phyloP scores from a whole-genome alignment of 2,888 invertebrate species.

The Coecobrya sp. region DNA sequence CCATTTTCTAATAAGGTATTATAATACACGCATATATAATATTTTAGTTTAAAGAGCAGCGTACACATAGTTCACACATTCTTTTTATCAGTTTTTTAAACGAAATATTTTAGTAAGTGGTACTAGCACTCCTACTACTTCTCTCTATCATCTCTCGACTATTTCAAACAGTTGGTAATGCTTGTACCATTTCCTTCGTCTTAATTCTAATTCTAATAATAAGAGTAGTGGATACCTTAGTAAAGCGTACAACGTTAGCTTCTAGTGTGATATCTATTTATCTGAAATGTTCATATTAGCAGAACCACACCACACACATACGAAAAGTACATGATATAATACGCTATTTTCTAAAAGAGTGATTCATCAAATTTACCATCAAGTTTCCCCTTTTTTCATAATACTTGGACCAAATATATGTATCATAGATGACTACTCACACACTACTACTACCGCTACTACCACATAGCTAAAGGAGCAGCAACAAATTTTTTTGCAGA shows the following conservation, averaged over 20 bases:
- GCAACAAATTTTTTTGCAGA: constrained; percentile 36
- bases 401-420: constrained; percentile 23
- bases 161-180: constrained; percentile 26
- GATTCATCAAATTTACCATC: constrained; percentile 82
- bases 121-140: constrained; percentile 50
- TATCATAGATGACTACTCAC: constrained; percentile 45
- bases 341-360: constrained; percentile 81
- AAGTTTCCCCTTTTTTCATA: constrained; percentile 72
- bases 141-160: not conserved
- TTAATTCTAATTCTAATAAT: not conserved
- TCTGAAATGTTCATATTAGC: constrained; percentile 81
- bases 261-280: constrained; percentile 71
- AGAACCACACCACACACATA: constrained; percentile 79
- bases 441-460: constrained; percentile 36
- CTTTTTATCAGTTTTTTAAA: constrained; percentile 42
- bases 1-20: constrained; percentile 24
- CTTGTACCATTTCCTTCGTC: constrained; percentile 34
- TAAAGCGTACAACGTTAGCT: constrained; percentile 54
- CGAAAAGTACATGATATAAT: constrained; percentile 77
- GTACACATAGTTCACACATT: constrained; percentile 57
- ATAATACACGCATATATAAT: constrained; percentile 8
- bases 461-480: constrained; percentile 30
- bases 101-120: constrained; percentile 62
- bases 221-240: not conserved
- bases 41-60: constrained; percentile 17